Percentiles rank a stretch among this genome's conserved stretches.
These are phyloP conservation scores for Neelides folsomi DNA, from an alignment of 2,888 invertebrate genomes.

Conservation along the genomic window DNA sequence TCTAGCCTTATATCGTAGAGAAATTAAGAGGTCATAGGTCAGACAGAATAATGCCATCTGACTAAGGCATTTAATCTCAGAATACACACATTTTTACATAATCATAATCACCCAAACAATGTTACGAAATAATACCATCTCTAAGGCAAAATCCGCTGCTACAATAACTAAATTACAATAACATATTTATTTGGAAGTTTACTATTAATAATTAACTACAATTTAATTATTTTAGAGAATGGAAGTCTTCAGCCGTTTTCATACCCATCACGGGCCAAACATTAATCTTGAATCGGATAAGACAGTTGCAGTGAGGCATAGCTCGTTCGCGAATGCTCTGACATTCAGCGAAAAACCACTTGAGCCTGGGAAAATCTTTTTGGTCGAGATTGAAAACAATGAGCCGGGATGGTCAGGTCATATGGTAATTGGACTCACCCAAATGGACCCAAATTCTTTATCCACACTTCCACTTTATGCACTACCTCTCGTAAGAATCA, in stretches of 20 bases:
- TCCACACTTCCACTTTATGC: conserved; percentile 70
- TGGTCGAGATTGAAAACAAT: conserved; percentile 85
- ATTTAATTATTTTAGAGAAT: too few species aligned
- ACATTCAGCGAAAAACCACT: conserved; percentile 85
- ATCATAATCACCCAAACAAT: too few species aligned
- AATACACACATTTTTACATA: too few species aligned
- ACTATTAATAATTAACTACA: too few species aligned
- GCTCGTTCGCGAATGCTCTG: conserved; percentile 87
- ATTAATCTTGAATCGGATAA: conserved; percentile 73
- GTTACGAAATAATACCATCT: too few species aligned
- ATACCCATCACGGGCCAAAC: conserved; percentile 80
- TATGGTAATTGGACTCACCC: conserved; percentile 70
- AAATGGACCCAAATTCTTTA: conserved; percentile 55
- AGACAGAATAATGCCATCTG: too few species aligned
- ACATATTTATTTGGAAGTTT: too few species aligned
- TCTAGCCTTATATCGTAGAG: too few species aligned
- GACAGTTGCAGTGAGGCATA: conserved; percentile 73
- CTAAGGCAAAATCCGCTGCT: too few species aligned
- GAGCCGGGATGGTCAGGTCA: conserved; percentile 78
- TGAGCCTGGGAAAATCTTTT: conserved; percentile 79
- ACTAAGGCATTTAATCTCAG: too few species aligned
- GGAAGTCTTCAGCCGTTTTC: conserved; percentile 52
- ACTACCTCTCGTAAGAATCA: conserved; percentile 52
- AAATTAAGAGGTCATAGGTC: too few species aligned
- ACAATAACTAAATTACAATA: too few species aligned